Evolutionary conservation across 2,797 vertebrate species (phyloP).

Genomic region (Hirundo rustica): DNA sequence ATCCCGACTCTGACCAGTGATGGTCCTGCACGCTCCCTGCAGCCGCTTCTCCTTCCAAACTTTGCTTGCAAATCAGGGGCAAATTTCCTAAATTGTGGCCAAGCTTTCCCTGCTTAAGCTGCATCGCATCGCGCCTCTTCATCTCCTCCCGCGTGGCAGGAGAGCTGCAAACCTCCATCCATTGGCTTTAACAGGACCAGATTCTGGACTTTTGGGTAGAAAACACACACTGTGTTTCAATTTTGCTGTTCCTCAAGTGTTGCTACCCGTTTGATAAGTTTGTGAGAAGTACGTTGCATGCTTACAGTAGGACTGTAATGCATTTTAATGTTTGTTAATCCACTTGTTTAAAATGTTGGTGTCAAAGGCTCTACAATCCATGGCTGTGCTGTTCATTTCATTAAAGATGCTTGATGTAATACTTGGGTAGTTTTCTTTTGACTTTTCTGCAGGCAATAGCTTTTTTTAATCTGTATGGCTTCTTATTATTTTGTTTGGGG

Average conservation of each 20-base stretch:
- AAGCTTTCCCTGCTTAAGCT: not conserved
- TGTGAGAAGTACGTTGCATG: constrained; percentile 70
- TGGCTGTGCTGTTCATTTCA: constrained; percentile 62
- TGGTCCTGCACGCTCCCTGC: not conserved
- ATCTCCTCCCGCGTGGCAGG: not conserved
- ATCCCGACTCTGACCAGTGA: rapidly evolving
- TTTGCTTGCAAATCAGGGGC: not conserved
- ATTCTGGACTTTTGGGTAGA: not conserved
- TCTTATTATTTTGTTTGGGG: constrained; percentile 45
- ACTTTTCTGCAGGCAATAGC: constrained; percentile 54
- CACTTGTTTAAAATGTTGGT: constrained; percentile 43
- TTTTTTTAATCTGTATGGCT: constrained; percentile 74
- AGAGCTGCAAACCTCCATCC: not conserved
- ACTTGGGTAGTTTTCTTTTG: constrained; percentile 65
- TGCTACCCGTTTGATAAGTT: constrained; percentile 36
- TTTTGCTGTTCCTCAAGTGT: not conserved
- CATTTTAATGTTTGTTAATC: constrained; percentile 61
- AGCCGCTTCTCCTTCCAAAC: not conserved
- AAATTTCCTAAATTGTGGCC: not conserved
- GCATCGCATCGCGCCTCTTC: rapidly evolving
- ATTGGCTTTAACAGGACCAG: not conserved
- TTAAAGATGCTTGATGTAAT: constrained; percentile 72
- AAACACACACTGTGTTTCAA: not conserved
- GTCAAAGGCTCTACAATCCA: constrained; percentile 41
- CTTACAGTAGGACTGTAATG: constrained; percentile 55